Conservation (phyloP, 2,888 invertebrate genomes). For the Tenthredo distinguenda region DNA sequence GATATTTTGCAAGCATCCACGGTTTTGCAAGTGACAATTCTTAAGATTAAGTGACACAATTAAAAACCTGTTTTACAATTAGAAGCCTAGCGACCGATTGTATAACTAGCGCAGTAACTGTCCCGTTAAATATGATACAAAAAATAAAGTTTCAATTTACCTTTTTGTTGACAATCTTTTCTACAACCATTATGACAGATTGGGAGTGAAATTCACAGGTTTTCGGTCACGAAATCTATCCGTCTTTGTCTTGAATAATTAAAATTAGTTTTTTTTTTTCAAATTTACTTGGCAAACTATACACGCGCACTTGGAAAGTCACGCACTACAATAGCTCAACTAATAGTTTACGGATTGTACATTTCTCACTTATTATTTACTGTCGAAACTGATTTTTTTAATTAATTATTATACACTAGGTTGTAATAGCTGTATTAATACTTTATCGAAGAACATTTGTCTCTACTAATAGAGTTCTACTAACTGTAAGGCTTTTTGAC, state of each 20-base stretch:
- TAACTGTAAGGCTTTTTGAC: background rate
- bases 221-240: background rate
- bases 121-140: background rate
- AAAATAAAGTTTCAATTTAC: background rate
- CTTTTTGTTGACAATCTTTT: slow-evolving; percentile 8
- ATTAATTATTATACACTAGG: background rate
- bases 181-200: slow-evolving; percentile 1
- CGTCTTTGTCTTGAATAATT: background rate
- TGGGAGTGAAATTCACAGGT: background rate
- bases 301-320: background rate
- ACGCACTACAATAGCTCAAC: background rate
- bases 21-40: background rate
- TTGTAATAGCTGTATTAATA: background rate
- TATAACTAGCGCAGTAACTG: background rate
- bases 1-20: background rate
- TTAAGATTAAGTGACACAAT: slow-evolving; percentile 1
- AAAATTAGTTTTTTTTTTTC: background rate
- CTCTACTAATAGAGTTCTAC: no score
- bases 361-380: slow-evolving; percentile 1
- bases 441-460: background rate
- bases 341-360: slow-evolving; percentile 3
- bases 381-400: background rate
- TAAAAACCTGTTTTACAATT: slow-evolving; percentile 19
- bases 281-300: background rate
- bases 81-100: background rate